Evolutionary conservation across 2,888 invertebrate genomes (phyloP).

Genomic region (Theodoxus fluviatilis): DNA sequence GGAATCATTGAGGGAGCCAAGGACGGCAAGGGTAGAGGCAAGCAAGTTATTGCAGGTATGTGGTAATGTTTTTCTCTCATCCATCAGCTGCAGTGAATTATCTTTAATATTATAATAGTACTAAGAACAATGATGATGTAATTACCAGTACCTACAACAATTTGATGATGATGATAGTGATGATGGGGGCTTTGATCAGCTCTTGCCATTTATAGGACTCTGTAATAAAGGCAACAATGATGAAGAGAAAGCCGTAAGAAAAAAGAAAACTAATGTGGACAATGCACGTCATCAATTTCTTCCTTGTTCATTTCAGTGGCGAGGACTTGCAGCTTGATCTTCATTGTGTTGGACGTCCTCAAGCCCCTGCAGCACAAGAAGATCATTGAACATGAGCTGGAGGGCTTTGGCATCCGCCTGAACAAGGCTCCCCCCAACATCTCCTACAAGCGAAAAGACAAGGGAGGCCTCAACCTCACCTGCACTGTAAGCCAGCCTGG

Average conservation of each 20-base stretch:
- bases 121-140: too few relatives aligned
- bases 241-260: too few relatives aligned
- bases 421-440: slow-evolving; percentile 98
- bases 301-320: slow-evolving; percentile 74
- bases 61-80: too few relatives aligned
- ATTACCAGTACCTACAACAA: too few relatives aligned
- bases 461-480: slow-evolving; percentile 92
- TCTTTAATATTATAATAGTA: too few relatives aligned
- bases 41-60: slow-evolving; percentile 90
- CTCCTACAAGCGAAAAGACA: slow-evolving; percentile 93
- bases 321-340: slow-evolving; percentile 95
- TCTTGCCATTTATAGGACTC: too few relatives aligned
- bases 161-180: too few relatives aligned
- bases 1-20: slow-evolving; percentile 99
- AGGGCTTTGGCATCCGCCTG: slow-evolving; percentile 93
- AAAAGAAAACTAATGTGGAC: too few relatives aligned
- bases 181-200: too few relatives aligned
- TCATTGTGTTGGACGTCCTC: slow-evolving; percentile 95
- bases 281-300: background rate
- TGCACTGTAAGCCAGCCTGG: slow-evolving; percentile 48
- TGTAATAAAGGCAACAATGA: too few relatives aligned
- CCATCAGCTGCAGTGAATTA: too few relatives aligned
- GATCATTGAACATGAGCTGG: slow-evolving; percentile 95
- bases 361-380: slow-evolving; percentile 97
- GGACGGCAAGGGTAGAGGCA: slow-evolving; percentile 98